Base-by-base conservation (phyloP, 2,797 vertebrate species). In the Varecia variegata region DNA sequence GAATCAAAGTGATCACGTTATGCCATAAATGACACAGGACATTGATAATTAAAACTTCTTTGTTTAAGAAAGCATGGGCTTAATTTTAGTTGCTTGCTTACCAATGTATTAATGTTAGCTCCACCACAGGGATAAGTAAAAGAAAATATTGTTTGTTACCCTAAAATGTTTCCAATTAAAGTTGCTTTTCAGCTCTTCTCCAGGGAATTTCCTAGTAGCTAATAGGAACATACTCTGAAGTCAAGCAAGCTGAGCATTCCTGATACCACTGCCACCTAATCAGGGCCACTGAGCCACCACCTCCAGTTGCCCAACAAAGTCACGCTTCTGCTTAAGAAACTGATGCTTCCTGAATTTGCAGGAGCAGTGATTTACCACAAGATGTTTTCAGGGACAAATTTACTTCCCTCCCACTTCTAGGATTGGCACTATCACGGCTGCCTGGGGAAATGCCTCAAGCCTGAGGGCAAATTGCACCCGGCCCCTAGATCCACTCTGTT, bases 1-100 rank as follows among this genome's bases (percentile, higher is more conserved):
- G 47, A 84, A 88, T 17, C 56, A 67, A 83, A 83, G 43, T 73
- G 81, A 58, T n/a, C 5, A 0, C 21, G 18, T 62, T 68, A 38
- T 27, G n/a, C 68, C 18, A 62, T 62, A 76, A 90, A 54, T 86
- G 50, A 54, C 20, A 25, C 1, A 43, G 6, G 9, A 32, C 17
- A 47, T 0, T 88, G 84, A 84, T 25, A 54, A 62, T 58, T 58
- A 45, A 96, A 94, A 88, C 23, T 14, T 70, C 18, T 45, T 92
- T 67, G 20, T 40, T 95, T 86, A 95, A 87, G 70, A 88, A 84
- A 45, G 38, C 45, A 21, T 20, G 15, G 32, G 27, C 43, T 93
- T 96, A 11, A 56, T 93, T 95, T 88, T 79, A 86, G 88, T n/a
- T 71, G 38, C 40, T 83, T 8, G 25, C 65, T 95, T 81, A 62